Evolutionary conservation across 2,888 invertebrate species (phyloP).

Genomic region (Hypolimnas misippus): DNA sequence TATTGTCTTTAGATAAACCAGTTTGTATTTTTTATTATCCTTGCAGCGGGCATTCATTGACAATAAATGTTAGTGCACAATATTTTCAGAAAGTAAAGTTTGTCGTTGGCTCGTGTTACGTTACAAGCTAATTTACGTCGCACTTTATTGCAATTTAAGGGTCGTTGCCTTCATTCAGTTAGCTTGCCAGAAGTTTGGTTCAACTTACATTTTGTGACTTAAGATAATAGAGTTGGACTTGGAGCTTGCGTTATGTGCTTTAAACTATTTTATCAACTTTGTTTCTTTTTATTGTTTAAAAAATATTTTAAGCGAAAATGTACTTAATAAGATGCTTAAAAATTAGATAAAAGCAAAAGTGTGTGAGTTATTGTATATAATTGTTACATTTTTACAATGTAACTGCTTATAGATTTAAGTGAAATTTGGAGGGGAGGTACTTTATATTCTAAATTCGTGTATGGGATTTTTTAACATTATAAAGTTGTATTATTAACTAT

Average conservation of each 20-base stretch:
- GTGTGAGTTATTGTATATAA: no score
- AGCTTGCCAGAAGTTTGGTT: constrained; percentile 63
- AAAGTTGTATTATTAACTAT: no score
- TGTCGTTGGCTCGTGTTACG: constrained; percentile 59
- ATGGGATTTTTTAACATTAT: no score
- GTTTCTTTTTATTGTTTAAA: neutral
- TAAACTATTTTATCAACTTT: neutral
- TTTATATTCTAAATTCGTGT: no score
- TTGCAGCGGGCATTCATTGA: constrained; percentile 9
- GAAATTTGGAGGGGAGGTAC: no score
- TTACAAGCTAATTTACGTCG: constrained; percentile 65
- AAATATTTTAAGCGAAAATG: no score
- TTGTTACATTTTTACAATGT: no score
- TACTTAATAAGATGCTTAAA: no score
- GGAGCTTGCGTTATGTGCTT: neutral
- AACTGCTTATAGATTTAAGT: no score
- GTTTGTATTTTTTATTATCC: neutral
- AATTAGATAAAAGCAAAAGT: no score
- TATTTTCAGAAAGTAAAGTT: constrained; percentile 44
- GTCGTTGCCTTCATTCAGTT: constrained; percentile 51
- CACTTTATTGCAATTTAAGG: constrained; percentile 68
- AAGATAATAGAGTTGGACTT: constrained; percentile 11
- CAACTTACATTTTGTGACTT: constrained; percentile 29
- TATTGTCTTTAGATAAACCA: no score
- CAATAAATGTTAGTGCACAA: constrained; percentile 16